phyloP scores from a whole-genome alignment of 2,888 invertebrate species.

The Octodonta nipae region DNA sequence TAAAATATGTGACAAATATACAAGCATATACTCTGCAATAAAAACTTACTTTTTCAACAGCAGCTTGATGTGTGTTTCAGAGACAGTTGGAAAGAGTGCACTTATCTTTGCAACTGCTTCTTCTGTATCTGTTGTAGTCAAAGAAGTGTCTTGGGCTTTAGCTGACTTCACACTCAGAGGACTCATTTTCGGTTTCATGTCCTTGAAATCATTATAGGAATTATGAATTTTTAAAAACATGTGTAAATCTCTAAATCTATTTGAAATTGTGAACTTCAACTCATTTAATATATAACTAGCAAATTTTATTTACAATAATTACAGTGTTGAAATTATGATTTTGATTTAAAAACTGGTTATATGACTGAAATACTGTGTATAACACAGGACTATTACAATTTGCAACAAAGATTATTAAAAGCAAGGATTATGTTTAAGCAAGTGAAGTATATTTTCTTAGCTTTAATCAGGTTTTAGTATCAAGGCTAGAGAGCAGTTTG shows the following conservation, averaged over 20 bases:
- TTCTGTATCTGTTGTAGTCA: constrained; percentile 46
- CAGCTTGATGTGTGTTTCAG: constrained; percentile 75
- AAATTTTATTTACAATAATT: background rate
- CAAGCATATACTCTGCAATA: too few relatives aligned
- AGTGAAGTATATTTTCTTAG: too few relatives aligned
- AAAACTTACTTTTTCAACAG: constrained; percentile 73
- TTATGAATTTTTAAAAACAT: constrained; percentile 7
- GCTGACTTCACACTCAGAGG: constrained; percentile 23
- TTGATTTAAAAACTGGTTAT: too few relatives aligned
- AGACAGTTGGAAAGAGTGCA: constrained; percentile 81
- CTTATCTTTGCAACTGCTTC: constrained; percentile 66
- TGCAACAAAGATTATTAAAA: too few relatives aligned
- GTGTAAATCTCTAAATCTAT: constrained; percentile 3
- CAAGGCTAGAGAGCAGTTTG: too few relatives aligned
- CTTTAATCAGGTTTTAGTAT: too few relatives aligned
- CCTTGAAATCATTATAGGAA: constrained; percentile 23
- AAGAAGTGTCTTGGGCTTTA: constrained; percentile 24
- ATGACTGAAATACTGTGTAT: too few relatives aligned
- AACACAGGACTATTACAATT: too few relatives aligned
- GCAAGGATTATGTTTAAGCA: too few relatives aligned
- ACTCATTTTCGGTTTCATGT: constrained; percentile 25
- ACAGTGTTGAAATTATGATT: background rate
- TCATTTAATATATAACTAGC: too few relatives aligned
- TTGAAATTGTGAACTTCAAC: too few relatives aligned
- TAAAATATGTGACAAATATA: too few relatives aligned